These are phyloP conservation scores for Eurois occulta DNA, from an alignment of 2,888 invertebrate species.

Conservation along the genomic window DNA sequence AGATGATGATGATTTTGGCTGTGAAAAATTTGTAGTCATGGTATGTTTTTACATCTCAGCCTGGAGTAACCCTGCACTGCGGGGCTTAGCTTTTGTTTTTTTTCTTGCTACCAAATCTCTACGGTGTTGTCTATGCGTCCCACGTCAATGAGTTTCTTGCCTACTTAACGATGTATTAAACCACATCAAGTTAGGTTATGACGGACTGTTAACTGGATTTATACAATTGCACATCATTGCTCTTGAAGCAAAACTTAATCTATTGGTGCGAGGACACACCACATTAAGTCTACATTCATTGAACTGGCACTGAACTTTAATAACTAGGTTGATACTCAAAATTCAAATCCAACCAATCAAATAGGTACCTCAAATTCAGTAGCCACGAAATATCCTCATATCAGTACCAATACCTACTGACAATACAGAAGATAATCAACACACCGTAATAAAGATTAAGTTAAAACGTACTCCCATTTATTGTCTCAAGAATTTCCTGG, in stretches of 20 bases:
- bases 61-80: background rate
- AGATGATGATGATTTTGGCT: background rate
- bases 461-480: conserved; percentile 13
- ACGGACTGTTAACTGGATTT: background rate
- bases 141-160: background rate
- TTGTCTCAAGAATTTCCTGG: conserved; percentile 47
- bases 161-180: background rate
- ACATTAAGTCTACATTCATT: background rate
- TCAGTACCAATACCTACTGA: conserved; percentile 1
- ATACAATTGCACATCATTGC: background rate
- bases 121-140: background rate
- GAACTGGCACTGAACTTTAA: background rate
- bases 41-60: background rate
- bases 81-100: background rate
- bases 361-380: background rate
- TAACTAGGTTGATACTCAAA: background rate
- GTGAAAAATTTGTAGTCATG: background rate
- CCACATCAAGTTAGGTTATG: background rate
- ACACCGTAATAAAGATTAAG: conserved; percentile 40
- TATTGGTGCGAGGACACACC: background rate
- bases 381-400: background rate
- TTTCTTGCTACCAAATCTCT: background rate
- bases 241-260: background rate
- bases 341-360: background rate
- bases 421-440: conserved; percentile 22